phyloP scores from a whole-genome alignment of 2,797 vertebrate species.

The Austrolebias charrua region DNA sequence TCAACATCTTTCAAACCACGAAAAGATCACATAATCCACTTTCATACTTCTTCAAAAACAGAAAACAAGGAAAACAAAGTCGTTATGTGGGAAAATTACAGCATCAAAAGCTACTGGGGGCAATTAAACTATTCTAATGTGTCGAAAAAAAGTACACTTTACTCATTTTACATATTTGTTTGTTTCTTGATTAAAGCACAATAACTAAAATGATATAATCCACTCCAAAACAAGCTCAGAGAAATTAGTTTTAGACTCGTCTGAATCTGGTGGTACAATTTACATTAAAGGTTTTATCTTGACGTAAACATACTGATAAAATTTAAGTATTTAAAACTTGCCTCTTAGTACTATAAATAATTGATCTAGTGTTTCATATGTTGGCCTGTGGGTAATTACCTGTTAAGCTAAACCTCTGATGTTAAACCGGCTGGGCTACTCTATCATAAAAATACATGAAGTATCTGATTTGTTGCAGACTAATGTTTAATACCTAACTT shows the following conservation, averaged over 20 bases:
- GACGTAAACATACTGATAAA: background rate
- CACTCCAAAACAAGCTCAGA: too few species aligned
- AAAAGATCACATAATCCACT: conserved; percentile 7
- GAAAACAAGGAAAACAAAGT: background rate
- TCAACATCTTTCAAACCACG: conserved; percentile 1
- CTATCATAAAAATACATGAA: conserved; percentile 1
- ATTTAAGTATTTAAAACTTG: conserved; percentile 33
- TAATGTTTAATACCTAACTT: background rate
- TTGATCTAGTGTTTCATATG: conserved; percentile 30
- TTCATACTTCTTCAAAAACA: background rate
- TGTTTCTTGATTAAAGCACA: too few species aligned
- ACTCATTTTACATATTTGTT: too few species aligned
- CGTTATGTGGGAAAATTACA: background rate
- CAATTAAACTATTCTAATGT: too few species aligned
- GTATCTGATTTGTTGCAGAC: conserved; percentile 1
- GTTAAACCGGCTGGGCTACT: conserved; percentile 37
- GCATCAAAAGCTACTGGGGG: too few species aligned
- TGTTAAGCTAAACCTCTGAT: conserved; percentile 38
- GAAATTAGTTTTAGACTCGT: too few species aligned
- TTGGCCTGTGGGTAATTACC: conserved; percentile 52
- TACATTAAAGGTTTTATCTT: too few species aligned
- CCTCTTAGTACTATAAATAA: conserved; percentile 53
- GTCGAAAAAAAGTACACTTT: too few species aligned
- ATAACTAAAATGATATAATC: too few species aligned
- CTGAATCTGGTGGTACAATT: too few species aligned